Base-by-base conservation (phyloP, 2,113 vertebrate genomes). In the Carassius gibelio region DNA sequence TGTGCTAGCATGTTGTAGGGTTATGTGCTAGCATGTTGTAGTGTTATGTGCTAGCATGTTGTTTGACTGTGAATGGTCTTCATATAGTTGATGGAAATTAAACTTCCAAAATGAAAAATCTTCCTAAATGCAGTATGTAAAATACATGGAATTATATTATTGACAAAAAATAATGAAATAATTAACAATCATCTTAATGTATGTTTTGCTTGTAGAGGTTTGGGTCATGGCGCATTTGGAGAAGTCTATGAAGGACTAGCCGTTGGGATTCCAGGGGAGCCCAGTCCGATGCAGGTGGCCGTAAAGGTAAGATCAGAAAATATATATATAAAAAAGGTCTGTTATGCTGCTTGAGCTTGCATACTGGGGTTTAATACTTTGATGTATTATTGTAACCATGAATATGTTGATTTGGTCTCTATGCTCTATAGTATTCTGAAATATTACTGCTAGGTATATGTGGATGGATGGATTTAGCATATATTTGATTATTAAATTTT, bases 231-330 rank as follows among this genome's bases (percentile, higher is more conserved):
- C 23, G 98, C 98, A 0, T 99, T 99, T 84, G 98, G 98, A 87
- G 98, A 99, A 89, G 98, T 99, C 68, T 99, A 99, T 84, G 98
- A 99, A 94, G 98, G 98, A 38, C 95, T 98, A 90, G 98, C 98
- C 26, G 93, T 97, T 82, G 96, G 96, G 66, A 96, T 96, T 86
- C 96, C 97, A 83, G 97, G 93, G 0, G 98, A 99, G 90, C 96
- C 95, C 0, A 96, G 95, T 89, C 98, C 98, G 59, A 95, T 99
- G 90, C 97, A 99, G 88, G 97, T 99, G 91, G 98, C 98, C 34
- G 98, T 99, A 45, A 99, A 99, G 96, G 98, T 99, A 93, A 95
- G 87, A 57, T 42, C 19, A 4, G 21, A 42, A 23, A 14, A 15
- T 66, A 61, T n/a, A n/a, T n/a, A 15, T 66, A n/a, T n/a, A n/a